phyloP scores from a whole-genome alignment of 1,140 invertebrate genomes.

The Pogonomyrmex californicus region DNA sequence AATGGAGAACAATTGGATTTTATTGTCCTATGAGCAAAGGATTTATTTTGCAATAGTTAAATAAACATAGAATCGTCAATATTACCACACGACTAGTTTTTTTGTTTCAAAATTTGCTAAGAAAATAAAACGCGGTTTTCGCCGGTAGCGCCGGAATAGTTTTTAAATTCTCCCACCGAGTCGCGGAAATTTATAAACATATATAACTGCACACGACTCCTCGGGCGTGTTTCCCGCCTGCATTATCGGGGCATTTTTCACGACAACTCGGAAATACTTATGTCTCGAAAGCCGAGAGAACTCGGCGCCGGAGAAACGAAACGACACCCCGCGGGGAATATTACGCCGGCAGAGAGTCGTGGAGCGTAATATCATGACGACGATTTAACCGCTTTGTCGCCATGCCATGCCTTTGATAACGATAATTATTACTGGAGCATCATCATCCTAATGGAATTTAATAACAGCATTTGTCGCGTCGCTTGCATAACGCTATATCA shows the following conservation, averaged over 20 bases:
- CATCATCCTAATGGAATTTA: slow-evolving; percentile 74
- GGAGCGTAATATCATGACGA: slow-evolving; percentile 66
- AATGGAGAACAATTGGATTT: slow-evolving; percentile 5
- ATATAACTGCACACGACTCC: slow-evolving; percentile 48
- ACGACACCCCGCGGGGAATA: slow-evolving; percentile 50
- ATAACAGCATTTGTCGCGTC: slow-evolving; percentile 66
- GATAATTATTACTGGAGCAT: slow-evolving; percentile 52
- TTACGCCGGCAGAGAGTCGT: slow-evolving; percentile 40
- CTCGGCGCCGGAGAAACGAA: slow-evolving; percentile 20
- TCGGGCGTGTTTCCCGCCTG: slow-evolving; percentile 18
- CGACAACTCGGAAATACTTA: slow-evolving; percentile 38
- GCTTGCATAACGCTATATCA: slow-evolving; percentile 34
- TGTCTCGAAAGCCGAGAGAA: slow-evolving; percentile 33
- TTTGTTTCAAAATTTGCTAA: slow-evolving; percentile 2
- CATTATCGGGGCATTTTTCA: slow-evolving; percentile 61
- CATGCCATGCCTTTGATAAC: slow-evolving; percentile 64
- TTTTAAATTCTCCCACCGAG: slow-evolving; percentile 24
- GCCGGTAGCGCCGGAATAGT: neutral
- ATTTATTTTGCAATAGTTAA: slow-evolving; percentile 36
- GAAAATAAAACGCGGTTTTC: slow-evolving; percentile 24
- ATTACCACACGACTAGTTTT: neutral
- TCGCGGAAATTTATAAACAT: slow-evolving; percentile 66
- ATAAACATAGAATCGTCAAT: slow-evolving; percentile 17
- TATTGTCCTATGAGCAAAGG: neutral
- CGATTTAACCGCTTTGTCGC: slow-evolving; percentile 67